Base-by-base conservation (phyloP, 2,113 vertebrate genomes). In the Beaufortia kweichowensis region DNA sequence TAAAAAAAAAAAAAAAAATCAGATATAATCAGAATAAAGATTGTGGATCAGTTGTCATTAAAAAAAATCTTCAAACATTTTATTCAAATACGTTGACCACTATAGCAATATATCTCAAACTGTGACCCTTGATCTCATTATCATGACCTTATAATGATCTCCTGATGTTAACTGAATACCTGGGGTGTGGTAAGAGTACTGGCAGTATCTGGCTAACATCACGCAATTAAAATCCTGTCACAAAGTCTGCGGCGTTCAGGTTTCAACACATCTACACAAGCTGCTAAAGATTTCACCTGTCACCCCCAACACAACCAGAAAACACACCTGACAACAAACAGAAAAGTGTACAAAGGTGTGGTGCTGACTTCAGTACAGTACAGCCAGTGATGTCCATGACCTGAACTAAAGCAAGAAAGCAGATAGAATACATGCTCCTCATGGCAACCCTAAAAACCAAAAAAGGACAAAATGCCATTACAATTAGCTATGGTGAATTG, bases 191-290 rank as follows among this genome's bases (percentile, higher is more conserved):
- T 28, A 59, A 71, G 15, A 39, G 31, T 15, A 35, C 14, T 41
- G 53, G 23, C 53, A 59, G 31, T 9, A 26, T 41, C 35, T 71
- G 55, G 68, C 66, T 26, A 69, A 55, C 29, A 71, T 71, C 53
- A 26, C 17, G 24, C 1, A 4, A 12, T 21, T 69, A 53, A 56
- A 70, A 50, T 24, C 67, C n/a, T 69, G 43, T 46, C 43, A 46
- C 43, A 46, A 46, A 15, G 43, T 46, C n/a, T 55, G n/a, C 8
- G n/a, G 26, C 12, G 26, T 26, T 57, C 53, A 71, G 53, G 68
- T 71, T 55, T 57, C 29, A 71, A 71, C 50, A 57, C 33, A 71
- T 71, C 68, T 57, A 33, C 26, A 28, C 68, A 71, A 71, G 14
- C 33, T 59, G 53, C 23, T 39, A 41, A 39, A 71, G 21, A 28